Evolutionary conservation across 1,140 invertebrate genomes (phyloP), one percentile per base, ranked within the genome.

Genomic region (Mercenaria mercenaria): DNA sequence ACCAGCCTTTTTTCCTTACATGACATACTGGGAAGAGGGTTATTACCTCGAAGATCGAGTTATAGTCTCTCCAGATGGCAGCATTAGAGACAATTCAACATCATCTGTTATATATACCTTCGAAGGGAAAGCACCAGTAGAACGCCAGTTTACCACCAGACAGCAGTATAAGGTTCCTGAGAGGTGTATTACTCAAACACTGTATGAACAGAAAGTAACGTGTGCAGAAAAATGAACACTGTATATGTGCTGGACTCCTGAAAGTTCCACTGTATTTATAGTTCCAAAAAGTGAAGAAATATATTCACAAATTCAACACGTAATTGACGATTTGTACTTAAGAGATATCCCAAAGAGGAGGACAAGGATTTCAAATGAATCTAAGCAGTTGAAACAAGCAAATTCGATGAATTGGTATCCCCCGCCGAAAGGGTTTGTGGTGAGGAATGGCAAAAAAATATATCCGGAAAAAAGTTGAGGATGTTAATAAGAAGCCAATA

Each of bases 31-130:
- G 0, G 87, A 81, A 69, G 77, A 89, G 20, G 87, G 87, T 0
- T 59, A 11, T 59, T 32, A 56, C 18, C 26, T 23, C 4, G n/a
- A 32, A 10, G 23, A n/a, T 0, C 0, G 50, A 18, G 26, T 89
- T 20, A n/a, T 89, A 69, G 86, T 81, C 0, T 79, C 50, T 23
- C 76, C 76, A 3, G 87, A 89, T 59, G n/a, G n/a, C n/a, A n/a
- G n/a, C n/a, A n/a, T n/a, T n/a, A n/a, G n/a, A n/a, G 87, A 76
- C 8, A 82, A 39, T 32, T 6, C 6, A 11, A n/a, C 15, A 11
- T 23, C 15, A 18, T 59, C 23, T 23, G 52, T 59, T 23, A 23
- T 23, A 4, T 59, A 11, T 59, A 20, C 52, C 15, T 10, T 59
- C 10, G 23, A 15, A 23, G 52, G 52, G 4, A 59, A 59, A 23